These are phyloP conservation scores for Callyntrura sp. DNA, from an alignment of 2,888 invertebrate genomes.

Conservation along the genomic window DNA sequence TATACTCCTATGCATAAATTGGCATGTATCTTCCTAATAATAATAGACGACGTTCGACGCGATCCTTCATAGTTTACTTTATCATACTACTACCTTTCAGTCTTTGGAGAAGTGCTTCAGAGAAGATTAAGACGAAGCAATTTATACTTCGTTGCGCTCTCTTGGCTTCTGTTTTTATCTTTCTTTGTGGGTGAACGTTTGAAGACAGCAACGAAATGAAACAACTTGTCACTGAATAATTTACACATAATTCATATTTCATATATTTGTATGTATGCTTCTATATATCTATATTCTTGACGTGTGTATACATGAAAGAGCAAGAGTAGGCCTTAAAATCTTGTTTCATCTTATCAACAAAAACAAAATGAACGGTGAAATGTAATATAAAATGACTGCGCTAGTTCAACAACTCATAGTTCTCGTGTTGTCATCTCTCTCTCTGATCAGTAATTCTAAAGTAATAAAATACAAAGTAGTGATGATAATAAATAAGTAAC, in stretches of 20 bases:
- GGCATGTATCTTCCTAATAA: slow-evolving; percentile 3
- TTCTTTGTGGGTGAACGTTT: slow-evolving; percentile 9
- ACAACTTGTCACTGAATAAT: slow-evolving; percentile 29
- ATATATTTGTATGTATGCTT: not conserved
- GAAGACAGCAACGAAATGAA: not conserved
- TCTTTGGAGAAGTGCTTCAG: slow-evolving; percentile 77
- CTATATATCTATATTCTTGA: slow-evolving; percentile 1
- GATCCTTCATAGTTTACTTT: slow-evolving; percentile 23
- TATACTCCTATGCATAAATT: not conserved
- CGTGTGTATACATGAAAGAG: slow-evolving; percentile 72
- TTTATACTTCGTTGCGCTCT: not conserved
- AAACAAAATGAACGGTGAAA: slow-evolving; percentile 1
- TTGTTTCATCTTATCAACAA: slow-evolving; percentile 25
- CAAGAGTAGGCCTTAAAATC: slow-evolving; percentile 77
- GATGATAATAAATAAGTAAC: not conserved
- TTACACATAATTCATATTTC: slow-evolving; percentile 32
- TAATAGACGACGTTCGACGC: too few relatives aligned
- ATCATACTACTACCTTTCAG: slow-evolving; percentile 69
- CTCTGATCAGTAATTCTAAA: not conserved
- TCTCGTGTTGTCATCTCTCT: not conserved
- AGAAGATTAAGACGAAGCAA: not conserved
- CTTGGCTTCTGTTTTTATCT: not conserved
- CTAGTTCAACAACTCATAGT: not conserved
- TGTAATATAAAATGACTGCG: not conserved
- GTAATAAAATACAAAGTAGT: not conserved